These are phyloP conservation scores for Sebastes goodei DNA, from an alignment of 2,797 vertebrate genomes.

Conservation along the genomic window DNA sequence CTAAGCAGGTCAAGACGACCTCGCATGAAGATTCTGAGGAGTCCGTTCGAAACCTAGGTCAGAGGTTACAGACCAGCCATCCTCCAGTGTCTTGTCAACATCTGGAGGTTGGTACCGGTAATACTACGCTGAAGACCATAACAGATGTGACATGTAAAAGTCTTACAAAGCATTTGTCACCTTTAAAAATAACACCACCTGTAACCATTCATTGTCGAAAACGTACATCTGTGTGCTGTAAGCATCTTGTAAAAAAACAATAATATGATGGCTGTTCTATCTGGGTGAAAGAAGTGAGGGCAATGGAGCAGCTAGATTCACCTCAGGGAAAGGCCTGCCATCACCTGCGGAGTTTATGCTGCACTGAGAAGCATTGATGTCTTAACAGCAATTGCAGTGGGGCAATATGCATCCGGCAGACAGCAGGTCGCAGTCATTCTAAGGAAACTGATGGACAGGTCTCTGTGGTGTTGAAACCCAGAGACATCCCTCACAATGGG, in stretches of 20 bases:
- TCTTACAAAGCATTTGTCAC: not conserved
- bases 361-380: constrained; percentile 19
- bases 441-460: constrained; percentile 8
- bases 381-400: constrained; percentile 26
- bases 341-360: constrained; percentile 23
- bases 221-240: not conserved
- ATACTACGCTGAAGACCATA: too few relatives aligned
- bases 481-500: not conserved
- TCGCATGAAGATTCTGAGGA: too few relatives aligned
- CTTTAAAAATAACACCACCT: not conserved
- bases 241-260: not conserved
- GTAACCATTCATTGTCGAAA: not conserved
- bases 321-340: constrained; percentile 38
- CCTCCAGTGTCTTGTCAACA: too few relatives aligned
- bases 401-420: constrained; percentile 7
- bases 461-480: not conserved
- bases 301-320: constrained; percentile 16
- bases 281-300: constrained; percentile 20
- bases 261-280: constrained; percentile 3
- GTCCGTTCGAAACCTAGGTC: too few relatives aligned
- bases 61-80: too few relatives aligned
- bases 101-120: too few relatives aligned
- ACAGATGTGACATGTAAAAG: not conserved
- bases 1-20: too few relatives aligned
- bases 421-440: constrained; percentile 24